phyloP scores from a whole-genome alignment of 1,140 invertebrate species.

The Tyrophagus putrescentiae region DNA sequence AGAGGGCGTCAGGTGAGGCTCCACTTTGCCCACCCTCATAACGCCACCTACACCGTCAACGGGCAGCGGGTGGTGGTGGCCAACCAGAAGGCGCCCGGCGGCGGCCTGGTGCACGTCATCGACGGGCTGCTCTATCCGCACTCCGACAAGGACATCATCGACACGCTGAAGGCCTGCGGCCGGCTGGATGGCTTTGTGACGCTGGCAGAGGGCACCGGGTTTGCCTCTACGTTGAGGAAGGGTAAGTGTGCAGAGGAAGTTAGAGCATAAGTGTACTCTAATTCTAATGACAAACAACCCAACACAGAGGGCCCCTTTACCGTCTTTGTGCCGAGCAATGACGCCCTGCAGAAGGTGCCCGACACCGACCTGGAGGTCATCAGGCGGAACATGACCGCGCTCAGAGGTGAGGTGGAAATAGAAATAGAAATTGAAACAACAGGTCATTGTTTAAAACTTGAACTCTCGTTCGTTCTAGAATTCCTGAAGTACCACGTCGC shows the following conservation, averaged over 20 bases:
- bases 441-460: not conserved
- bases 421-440: not conserved
- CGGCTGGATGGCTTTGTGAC: constrained; percentile 30
- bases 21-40: constrained; percentile 18
- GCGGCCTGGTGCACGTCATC: constrained; percentile 28
- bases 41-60: constrained; percentile 27
- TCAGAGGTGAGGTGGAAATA: constrained; percentile 26
- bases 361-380: constrained; percentile 27
- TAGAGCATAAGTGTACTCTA: too few relatives aligned
- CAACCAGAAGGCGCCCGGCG: constrained; percentile 26
- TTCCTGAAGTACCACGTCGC: constrained; percentile 29
- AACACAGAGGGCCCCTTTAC: constrained; percentile 28
- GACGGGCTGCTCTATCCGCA: constrained; percentile 28
- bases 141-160: constrained; percentile 26
- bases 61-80: constrained; percentile 27
- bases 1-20: constrained; percentile 20
- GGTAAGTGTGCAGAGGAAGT: constrained; percentile 20
- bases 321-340: constrained; percentile 30
- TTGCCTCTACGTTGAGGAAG: constrained; percentile 24
- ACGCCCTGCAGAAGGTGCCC: constrained; percentile 29
- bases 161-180: constrained; percentile 26
- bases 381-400: constrained; percentile 28
- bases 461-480: constrained; percentile 21
- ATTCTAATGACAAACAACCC: constrained; percentile 1
- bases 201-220: constrained; percentile 27